Evolutionary conservation across 2,888 invertebrate genomes (phyloP), one percentile per base, ranked within the genome.

Genomic region (Oxytorus armatus): DNA sequence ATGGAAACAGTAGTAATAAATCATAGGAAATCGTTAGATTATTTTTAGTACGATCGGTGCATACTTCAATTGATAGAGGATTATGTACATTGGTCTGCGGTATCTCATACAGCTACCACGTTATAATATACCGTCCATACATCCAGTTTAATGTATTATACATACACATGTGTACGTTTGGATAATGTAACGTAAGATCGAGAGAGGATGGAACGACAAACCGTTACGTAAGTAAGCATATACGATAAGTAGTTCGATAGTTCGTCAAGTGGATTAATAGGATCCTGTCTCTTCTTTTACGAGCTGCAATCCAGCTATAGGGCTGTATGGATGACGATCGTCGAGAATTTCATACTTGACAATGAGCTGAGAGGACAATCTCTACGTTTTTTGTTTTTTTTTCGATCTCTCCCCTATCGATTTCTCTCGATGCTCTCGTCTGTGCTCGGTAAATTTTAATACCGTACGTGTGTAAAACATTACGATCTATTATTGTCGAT

Each of bases 181-280:
- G 73, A 18, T 39, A 44, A 44, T 39, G 10, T 25, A 47, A 70
- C 25, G 77, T 76, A 82, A 82, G 81, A 82, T 75, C 68, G 63
- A 39, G 49, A 81, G 79, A 83, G 82, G 73, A 77, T 74, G 65
- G 81, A 79, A 63, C 59, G 77, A 80, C 63, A 78, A 81, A 86
- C 85, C 83, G 85, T 88, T 87, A 85, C 69, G 74, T 80, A 84
- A 78, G 81, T 83, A 85, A 84, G 81, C 61, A 51, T 82, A 82
- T 77, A 73, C 82, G 84, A 70, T 69, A 81, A 86, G 83, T 82
- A 84, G 83, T 85, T 85, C 82, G 83, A 86, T 87, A 84, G 83
- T 81, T 78, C 79, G 82, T 79, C 72, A 73, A 77, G 79, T 61
- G 81, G 68, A 75, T 82, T 81, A 81, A 81, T 81, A 74, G 78